Evolutionary conservation across 23 tunicate species (phyloP).

Genomic region (Corella eumyota): DNA sequence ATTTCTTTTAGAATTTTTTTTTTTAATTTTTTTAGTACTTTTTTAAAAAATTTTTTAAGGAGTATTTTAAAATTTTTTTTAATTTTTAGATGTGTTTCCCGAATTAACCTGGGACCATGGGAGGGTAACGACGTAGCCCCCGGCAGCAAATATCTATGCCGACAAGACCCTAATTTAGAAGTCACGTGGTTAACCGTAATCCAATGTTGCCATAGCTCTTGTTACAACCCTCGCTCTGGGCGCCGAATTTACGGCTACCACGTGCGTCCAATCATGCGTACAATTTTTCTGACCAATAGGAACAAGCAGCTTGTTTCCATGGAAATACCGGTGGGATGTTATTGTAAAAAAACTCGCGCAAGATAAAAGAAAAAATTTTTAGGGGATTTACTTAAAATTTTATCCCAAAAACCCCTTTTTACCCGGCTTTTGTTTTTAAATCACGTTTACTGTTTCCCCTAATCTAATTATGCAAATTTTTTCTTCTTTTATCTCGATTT

Average conservation of each 20-base stretch:
- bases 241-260: not conserved
- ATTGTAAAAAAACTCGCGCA: no score
- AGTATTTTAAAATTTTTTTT: no score
- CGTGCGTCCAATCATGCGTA: not conserved
- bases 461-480: no score
- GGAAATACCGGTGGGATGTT: conserved; percentile 1
- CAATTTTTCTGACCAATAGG: not conserved
- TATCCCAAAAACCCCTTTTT: no score
- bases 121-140: conserved; percentile 3
- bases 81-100: conserved; percentile 1
- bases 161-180: not conserved
- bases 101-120: not conserved
- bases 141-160: not conserved
- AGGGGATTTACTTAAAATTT: no score
- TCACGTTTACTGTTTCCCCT: no score
- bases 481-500: no score
- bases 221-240: conserved; percentile 1
- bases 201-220: not conserved
- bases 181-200: not conserved
- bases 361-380: no score
- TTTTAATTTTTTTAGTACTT: no score
- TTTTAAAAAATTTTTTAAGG: no score
- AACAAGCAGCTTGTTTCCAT: not conserved
- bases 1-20: no score
- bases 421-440: no score